A percentile compares a stretch with the other conserved stretches of the same genome.
Conservation (phyloP, 2,888 invertebrate genomes). For the Tanypteryx hageni region DNA sequence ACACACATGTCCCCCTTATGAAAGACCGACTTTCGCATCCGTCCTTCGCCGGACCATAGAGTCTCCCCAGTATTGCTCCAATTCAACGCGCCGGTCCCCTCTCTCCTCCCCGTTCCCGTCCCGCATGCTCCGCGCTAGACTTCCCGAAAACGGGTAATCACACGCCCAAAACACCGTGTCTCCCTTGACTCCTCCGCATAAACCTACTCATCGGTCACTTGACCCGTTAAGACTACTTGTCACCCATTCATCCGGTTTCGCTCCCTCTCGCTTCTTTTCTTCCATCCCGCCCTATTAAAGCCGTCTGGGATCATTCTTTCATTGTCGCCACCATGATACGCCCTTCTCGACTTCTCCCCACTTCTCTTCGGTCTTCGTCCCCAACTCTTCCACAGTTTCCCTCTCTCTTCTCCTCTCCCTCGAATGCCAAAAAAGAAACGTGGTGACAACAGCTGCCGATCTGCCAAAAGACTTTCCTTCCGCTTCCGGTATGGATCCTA, state of each 20-base stretch:
- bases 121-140: background rate
- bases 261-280: conserved; percentile 11
- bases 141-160: conserved; percentile 13
- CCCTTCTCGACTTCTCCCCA: background rate
- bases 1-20: background rate
- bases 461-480: conserved; percentile 23
- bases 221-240: background rate
- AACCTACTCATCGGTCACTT: background rate
- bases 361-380: background rate
- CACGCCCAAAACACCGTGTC: background rate
- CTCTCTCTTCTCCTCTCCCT: background rate
- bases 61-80: too few relatives aligned
- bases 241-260: background rate
- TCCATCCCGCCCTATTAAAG: background rate
- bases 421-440: background rate
- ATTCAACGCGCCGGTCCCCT: background rate
- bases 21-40: conserved; percentile 21
- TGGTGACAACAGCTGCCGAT: conserved; percentile 4
- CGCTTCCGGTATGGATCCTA: background rate
- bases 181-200: background rate
- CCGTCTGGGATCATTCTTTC: background rate
- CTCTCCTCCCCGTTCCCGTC: background rate
- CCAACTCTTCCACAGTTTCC: background rate
- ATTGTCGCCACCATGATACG: conserved; percentile 4
- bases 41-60: background rate